phyloP scores from a whole-genome alignment of 2,888 invertebrate species.

The Tinea pellionella region DNA sequence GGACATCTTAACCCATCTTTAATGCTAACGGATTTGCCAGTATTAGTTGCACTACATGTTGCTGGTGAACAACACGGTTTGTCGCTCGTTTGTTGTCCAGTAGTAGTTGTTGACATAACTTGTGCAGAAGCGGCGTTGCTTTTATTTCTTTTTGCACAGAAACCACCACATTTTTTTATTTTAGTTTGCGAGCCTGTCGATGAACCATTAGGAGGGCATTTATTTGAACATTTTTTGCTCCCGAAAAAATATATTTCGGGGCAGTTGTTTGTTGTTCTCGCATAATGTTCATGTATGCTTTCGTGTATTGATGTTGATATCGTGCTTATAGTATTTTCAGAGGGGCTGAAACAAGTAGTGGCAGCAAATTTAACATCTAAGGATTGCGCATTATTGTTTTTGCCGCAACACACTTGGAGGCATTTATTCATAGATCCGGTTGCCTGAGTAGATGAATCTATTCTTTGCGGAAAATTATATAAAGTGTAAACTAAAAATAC shows the following conservation, averaged over 20 bases:
- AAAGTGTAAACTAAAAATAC: not conserved
- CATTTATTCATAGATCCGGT: constrained; percentile 58
- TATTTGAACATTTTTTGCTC: constrained; percentile 28
- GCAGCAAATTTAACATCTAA: not conserved
- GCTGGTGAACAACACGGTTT: not conserved
- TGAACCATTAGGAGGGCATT: not conserved
- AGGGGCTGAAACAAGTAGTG: constrained; percentile 7
- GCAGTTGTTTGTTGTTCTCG: constrained; percentile 21
- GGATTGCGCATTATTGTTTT: not conserved
- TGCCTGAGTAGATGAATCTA: constrained; percentile 45
- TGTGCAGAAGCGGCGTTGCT: constrained; percentile 12
- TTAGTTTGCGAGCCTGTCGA: constrained; percentile 16
- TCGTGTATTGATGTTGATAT: constrained; percentile 21
- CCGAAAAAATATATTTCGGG: constrained; percentile 46
- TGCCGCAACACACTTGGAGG: constrained; percentile 32
- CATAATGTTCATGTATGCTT: constrained; percentile 18
- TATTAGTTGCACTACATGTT: not conserved
- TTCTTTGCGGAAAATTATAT: not conserved
- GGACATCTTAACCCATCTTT: not conserved
- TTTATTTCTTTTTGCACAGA: constrained; percentile 21
- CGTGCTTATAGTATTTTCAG: constrained; percentile 23
- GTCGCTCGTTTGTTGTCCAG: constrained; percentile 1
- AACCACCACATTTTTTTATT: constrained; percentile 18
- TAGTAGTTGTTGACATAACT: not conserved
- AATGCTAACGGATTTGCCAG: constrained; percentile 6